Evolutionary conservation across 2,113 vertebrate species (phyloP).

Genomic region (Colossoma macropomum): DNA sequence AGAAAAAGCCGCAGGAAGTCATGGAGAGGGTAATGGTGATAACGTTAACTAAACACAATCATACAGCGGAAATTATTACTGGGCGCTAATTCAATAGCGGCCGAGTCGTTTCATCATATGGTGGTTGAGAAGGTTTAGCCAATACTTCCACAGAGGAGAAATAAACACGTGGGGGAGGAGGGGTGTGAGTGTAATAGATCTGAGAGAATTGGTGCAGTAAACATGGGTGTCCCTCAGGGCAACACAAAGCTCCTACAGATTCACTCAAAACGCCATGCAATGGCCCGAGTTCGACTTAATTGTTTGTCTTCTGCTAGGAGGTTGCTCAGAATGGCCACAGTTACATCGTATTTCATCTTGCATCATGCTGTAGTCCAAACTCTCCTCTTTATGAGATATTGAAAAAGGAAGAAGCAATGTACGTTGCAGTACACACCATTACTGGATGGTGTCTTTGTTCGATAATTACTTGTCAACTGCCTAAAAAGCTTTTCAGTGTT

Average conservation of each 20-base stretch:
- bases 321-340: not conserved
- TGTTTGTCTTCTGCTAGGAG: not conserved
- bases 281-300: not conserved
- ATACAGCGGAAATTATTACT: conserved; percentile 53
- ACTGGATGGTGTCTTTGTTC: not conserved
- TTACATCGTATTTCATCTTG: conserved; percentile 10
- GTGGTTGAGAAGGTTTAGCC: conserved; percentile 49
- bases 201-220: conserved; percentile 54
- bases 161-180: conserved; percentile 50
- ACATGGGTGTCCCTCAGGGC: conserved; percentile 57
- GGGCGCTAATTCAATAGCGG: conserved; percentile 54
- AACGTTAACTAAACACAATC: conserved; percentile 57
- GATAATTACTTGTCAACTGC: not conserved
- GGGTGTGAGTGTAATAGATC: conserved; percentile 56
- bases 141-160: conserved; percentile 49
- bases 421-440: not conserved
- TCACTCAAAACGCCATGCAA: conserved; percentile 28
- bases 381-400: not conserved
- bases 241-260: conserved; percentile 42
- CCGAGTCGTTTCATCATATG: conserved; percentile 50
- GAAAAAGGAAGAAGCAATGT: not conserved
- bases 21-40: conserved; percentile 55
- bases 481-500: not conserved
- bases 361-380: not conserved
- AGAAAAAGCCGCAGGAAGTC: conserved; percentile 50